A percentile compares a stretch with the other conserved stretches of the same genome.
Evolutionary conservation across 1,140 invertebrate species (phyloP).

Genomic region (Hylyphantes graminicola): DNA sequence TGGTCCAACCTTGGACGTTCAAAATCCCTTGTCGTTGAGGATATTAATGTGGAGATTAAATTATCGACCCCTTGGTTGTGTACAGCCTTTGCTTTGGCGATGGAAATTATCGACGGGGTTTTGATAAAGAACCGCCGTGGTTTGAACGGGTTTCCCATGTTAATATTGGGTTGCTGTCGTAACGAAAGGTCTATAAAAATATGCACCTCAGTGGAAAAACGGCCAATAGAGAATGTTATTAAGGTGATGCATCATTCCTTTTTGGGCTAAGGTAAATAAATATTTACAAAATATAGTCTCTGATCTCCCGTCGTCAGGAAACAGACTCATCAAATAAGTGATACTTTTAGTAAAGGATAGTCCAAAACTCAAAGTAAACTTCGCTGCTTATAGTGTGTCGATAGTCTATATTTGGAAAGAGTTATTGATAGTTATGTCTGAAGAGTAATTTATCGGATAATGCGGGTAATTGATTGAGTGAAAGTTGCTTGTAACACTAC

Average conservation of each 20-base stretch:
- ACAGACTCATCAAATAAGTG: background rate
- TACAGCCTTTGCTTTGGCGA: conserved; percentile 30
- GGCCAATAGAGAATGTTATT: too few species aligned
- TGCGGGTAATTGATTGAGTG: too few species aligned
- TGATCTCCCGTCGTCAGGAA: background rate
- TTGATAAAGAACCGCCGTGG: conserved; percentile 46
- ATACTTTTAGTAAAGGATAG: conserved; percentile 25
- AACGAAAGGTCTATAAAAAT: too few species aligned
- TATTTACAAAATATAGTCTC: conserved; percentile 45
- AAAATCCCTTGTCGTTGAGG: background rate
- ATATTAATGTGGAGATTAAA: conserved; percentile 53
- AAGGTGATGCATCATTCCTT: too few species aligned
- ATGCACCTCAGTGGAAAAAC: too few species aligned
- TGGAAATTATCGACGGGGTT: conserved; percentile 39
- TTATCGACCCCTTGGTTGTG: conserved; percentile 37
- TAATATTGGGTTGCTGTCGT: conserved; percentile 40
- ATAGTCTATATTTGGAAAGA: conserved; percentile 24
- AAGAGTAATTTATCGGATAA: too few species aligned
- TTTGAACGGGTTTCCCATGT: background rate
- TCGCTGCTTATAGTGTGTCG: background rate
- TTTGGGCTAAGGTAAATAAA: conserved; percentile 15
- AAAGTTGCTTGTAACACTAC: too few species aligned
- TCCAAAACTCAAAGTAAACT: conserved; percentile 5
- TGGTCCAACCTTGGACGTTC: background rate
- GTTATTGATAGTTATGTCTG: too few species aligned